Percentiles rank a stretch among this genome's conserved stretches.
phyloP scores from a whole-genome alignment of 2,113 vertebrate species.

The Pardalotus punctatus region DNA sequence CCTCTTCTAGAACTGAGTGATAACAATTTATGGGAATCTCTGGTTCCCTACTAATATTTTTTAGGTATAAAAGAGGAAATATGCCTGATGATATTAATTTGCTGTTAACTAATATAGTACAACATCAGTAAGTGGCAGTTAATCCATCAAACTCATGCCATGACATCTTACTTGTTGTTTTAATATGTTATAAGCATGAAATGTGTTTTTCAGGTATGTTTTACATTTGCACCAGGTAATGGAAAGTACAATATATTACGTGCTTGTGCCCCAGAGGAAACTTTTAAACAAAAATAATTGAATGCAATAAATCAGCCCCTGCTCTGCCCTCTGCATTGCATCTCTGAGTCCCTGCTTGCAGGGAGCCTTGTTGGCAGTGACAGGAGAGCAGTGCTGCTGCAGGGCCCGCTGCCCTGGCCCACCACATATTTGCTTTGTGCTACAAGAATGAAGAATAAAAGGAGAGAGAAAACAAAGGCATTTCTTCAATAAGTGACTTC shows the following conservation, averaged over 20 bases:
- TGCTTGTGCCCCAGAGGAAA: conserved; percentile 74
- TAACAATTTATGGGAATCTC: conserved; percentile 31
- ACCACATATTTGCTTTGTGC: neutral
- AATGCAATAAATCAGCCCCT: conserved; percentile 75
- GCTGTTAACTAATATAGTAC: conserved; percentile 77
- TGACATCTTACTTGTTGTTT: conserved; percentile 77
- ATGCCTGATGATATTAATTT: conserved; percentile 78
- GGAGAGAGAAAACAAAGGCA: neutral
- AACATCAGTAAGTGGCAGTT: conserved; percentile 74
- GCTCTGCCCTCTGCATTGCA: conserved; percentile 53
- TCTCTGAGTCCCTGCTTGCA: conserved; percentile 7
- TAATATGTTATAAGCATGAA: conserved; percentile 75
- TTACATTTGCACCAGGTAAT: conserved; percentile 80
- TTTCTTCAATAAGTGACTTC: neutral
- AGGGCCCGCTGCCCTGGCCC: neutral
- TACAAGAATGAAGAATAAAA: neutral
- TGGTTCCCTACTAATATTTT: conserved; percentile 55
- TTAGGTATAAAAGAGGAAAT: conserved; percentile 65
- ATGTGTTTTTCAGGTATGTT: conserved; percentile 78
- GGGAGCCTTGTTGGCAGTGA: conserved; percentile 21
- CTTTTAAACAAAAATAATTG: conserved; percentile 80
- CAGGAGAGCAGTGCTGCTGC: neutral
- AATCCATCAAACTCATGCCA: conserved; percentile 73
- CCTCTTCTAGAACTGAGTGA: neutral
- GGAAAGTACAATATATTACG: conserved; percentile 81